Base-by-base conservation (phyloP, 1,140 invertebrate genomes). In the Leptonema lineaticorne region DNA sequence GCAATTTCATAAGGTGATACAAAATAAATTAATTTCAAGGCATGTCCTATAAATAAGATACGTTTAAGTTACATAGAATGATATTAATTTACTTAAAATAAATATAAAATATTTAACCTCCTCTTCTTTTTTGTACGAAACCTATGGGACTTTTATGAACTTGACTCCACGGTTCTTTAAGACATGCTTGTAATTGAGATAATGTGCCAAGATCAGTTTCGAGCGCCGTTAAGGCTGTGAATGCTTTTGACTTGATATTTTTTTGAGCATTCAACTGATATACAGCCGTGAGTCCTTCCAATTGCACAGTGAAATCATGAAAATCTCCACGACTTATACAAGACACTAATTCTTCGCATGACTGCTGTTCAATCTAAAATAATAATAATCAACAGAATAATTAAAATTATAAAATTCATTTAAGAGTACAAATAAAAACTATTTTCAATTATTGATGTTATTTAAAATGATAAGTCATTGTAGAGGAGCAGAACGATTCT, bases 181-280 rank as follows among this genome's bases (percentile, higher is more conserved):
- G 86, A 74, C 90, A 92, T 63, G 78, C 82, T 67, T 86, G 84
- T 63, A 95, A 78, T 72, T 94, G 91, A 30, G 92, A 89, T 66
- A 97, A 78, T 37, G 88, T 89, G 68, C 87, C 89, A n/a, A 98
- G 82, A 84, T 98, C 96, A 29, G 89, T 87, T 84, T 98, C 96
- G 64, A 98, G 81, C 16, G 94, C 94, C 76, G 95, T 92, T 22
- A 98, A 80, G 22, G 95, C 94, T 75, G 92, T 90, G 76, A 93
- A 97, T 4, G 93, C 94, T 82, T 97, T 96, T 56, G 89, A 91
- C 81, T 97, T 98, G 0, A 93, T 88, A 82, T 95, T 96, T 76
- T 96, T 96, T 75, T 98, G 95, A 8, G 93, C 93, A 81, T 95
- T 95, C 14, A 97, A 81, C 78, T 96, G 92, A 79, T 97, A 98